A percentile compares a stretch with the other conserved stretches of the same genome.
Conservation (phyloP, 2,113 vertebrate species). For the Indri indri region DNA sequence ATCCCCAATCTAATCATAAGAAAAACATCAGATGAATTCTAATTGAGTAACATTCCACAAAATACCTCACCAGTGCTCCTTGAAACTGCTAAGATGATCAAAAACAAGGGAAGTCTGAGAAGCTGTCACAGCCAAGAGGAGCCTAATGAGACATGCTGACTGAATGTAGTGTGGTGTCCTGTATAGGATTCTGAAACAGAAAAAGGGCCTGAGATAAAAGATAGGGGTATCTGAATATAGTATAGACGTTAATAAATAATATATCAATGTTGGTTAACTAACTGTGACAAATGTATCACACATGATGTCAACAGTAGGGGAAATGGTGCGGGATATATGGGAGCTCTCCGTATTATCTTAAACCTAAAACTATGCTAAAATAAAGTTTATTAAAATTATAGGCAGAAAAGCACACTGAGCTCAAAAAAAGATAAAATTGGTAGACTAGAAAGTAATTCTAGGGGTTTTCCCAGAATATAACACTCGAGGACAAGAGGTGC, state of each 20-base stretch:
- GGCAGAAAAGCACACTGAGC: neutral
- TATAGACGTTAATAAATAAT: neutral
- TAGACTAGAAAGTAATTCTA: neutral
- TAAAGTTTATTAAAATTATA: neutral
- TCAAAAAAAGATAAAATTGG: neutral
- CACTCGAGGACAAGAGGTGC: neutral
- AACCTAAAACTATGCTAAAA: constrained; percentile 13
- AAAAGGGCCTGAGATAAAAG: neutral
- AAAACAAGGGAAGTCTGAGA: neutral
- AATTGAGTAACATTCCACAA: neutral
- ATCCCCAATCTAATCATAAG: neutral
- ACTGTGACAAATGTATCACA: neutral
- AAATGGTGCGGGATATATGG: neutral
- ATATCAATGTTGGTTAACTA: neutral
- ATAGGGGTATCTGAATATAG: neutral
- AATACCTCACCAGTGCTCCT: neutral
- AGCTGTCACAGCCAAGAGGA: neutral
- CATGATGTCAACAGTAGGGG: neutral
- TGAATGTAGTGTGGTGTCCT: neutral
- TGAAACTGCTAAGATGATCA: neutral
- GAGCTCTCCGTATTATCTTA: neutral
- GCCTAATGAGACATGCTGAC: neutral
- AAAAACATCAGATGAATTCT: neutral
- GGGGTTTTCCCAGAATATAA: neutral
- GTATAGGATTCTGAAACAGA: neutral